Conservation (phyloP, 1,140 invertebrate species). For the Leptestheria dahalacensis region DNA sequence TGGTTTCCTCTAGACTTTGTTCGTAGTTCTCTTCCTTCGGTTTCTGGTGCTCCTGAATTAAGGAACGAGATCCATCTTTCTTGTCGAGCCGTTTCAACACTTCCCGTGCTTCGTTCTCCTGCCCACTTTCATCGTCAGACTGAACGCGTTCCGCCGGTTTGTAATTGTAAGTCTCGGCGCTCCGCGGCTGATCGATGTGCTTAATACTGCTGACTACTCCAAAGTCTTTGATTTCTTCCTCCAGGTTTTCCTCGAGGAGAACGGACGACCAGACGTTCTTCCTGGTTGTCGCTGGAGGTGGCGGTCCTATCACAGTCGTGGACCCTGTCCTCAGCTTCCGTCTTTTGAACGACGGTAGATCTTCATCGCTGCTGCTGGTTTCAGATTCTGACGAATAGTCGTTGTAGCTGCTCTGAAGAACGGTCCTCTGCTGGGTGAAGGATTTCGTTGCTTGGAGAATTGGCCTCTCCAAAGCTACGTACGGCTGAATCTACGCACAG, state of each 20-base stretch:
- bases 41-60: background rate
- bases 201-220: background rate
- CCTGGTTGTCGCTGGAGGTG: background rate
- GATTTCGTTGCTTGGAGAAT: background rate
- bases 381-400: constrained; percentile 5
- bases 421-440: background rate
- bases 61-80: background rate
- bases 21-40: constrained; percentile 9
- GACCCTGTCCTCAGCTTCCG: background rate
- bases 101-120: background rate
- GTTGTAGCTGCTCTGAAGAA: background rate
- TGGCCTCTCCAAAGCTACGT: constrained; percentile 12
- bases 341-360: background rate
- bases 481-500: constrained; percentile 10
- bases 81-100: background rate
- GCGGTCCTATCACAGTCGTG: background rate
- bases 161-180: constrained; percentile 12
- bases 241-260: constrained; percentile 6
- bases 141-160: background rate
- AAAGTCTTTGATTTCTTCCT: constrained; percentile 10
- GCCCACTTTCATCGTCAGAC: background rate
- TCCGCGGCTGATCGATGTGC: constrained; percentile 8
- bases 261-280: constrained; percentile 12
- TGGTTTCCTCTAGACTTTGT: background rate
- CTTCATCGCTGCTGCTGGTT: background rate